These are phyloP conservation scores for Poecilobothrus nobilitatus DNA, from an alignment of 2,888 invertebrate genomes.

Conservation along the genomic window DNA sequence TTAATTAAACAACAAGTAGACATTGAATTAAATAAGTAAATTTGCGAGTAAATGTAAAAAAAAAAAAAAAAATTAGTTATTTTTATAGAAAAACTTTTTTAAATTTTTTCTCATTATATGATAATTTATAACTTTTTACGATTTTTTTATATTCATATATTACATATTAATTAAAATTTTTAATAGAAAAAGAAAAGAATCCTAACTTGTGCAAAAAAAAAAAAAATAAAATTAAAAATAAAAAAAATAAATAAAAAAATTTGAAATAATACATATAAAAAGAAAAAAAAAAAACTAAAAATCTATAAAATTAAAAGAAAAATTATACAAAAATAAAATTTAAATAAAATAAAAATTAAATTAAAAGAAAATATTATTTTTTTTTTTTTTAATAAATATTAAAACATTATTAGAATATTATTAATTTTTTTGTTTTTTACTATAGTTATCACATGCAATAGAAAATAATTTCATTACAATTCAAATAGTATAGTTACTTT, in stretches of 20 bases:
- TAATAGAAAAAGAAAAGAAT: not conserved
- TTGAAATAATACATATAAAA: not conserved
- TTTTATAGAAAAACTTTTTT: no score
- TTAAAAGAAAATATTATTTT: not conserved
- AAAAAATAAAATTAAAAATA: not conserved
- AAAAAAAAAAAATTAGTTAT: no score
- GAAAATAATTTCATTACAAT: not conserved
- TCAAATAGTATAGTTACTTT: no score
- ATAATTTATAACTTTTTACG: not conserved
- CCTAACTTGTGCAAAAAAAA: not conserved
- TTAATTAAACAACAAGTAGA: no score
- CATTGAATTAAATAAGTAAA: no score
- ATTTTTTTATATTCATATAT: not conserved
- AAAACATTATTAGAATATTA: no score
- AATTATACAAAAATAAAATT: not conserved
- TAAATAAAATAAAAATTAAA: not conserved
- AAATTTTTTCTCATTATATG: not conserved
- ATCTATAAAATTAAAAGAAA: not conserved
- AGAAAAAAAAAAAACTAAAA: not conserved
- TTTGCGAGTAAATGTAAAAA: no score
- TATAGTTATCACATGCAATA: not conserved
- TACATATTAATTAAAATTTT: not conserved
- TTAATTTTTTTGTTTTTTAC: not conserved
- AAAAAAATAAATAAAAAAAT: not conserved
- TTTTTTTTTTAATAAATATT: not conserved